Evolutionary conservation across 2,113 vertebrate species (phyloP).

Genomic region (Dipodomys spectabilis): DNA sequence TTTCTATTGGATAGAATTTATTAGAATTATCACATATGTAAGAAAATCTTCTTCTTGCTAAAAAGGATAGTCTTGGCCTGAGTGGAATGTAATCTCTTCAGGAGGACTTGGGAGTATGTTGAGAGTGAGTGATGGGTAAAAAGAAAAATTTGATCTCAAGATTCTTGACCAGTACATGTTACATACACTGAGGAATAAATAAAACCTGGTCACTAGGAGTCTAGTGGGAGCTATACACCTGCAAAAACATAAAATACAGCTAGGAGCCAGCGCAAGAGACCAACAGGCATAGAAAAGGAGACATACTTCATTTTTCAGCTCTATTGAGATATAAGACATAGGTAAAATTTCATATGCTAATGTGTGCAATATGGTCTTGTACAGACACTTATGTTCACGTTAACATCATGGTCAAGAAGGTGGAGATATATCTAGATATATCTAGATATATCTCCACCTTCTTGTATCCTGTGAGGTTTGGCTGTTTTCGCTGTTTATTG

Average conservation of each 20-base stretch:
- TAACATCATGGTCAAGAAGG: neutral
- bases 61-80: neutral
- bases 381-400: neutral
- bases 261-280: neutral
- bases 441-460: neutral
- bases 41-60: neutral
- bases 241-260: neutral
- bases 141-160: neutral
- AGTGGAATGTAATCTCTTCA: slow-evolving; percentile 16
- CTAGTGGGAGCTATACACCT: neutral
- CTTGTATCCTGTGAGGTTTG: neutral
- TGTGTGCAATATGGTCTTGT: neutral
- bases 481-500: neutral
- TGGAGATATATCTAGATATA: neutral
- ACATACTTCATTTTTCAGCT: neutral
- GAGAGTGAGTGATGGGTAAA: neutral
- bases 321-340: neutral
- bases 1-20: neutral
- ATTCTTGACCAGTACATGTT: neutral
- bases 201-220: neutral
- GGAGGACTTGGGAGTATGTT: neutral
- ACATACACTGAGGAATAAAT: neutral
- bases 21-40: neutral
- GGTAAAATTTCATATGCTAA: neutral
- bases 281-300: neutral